phyloP scores from a whole-genome alignment of 2,113 vertebrate species.

The Pterocles gutturalis region DNA sequence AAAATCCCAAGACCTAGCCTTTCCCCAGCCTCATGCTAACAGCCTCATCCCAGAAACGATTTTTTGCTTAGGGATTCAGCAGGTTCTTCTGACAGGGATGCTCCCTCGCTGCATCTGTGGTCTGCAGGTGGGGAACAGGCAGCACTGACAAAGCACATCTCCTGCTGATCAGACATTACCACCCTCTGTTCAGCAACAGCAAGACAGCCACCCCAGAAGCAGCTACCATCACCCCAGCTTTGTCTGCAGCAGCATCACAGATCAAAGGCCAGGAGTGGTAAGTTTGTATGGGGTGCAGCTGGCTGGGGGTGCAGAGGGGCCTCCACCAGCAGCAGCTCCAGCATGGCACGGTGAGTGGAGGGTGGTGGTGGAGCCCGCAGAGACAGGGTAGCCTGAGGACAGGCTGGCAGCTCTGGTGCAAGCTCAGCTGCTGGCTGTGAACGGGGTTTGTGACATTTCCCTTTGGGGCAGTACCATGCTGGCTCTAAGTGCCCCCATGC shows the following conservation, averaged over 20 bases:
- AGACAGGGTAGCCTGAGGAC: background rate
- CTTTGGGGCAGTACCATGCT: too few relatives aligned
- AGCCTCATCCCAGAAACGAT: background rate
- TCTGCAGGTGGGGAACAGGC: background rate
- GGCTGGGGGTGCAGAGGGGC: too few relatives aligned
- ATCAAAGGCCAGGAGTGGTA: background rate
- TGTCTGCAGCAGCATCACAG: background rate
- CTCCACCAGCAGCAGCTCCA: background rate
- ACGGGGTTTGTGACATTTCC: background rate
- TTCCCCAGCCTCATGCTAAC: background rate
- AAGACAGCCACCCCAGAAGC: background rate
- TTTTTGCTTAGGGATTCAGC: background rate
- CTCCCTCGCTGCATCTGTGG: rapidly evolving
- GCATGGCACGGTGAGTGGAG: background rate
- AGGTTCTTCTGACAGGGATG: background rate
- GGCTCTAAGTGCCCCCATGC: background rate
- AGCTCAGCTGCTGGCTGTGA: background rate
- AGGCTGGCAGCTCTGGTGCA: background rate
- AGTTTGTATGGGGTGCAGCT: background rate
- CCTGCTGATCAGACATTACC: background rate
- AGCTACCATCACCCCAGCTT: background rate
- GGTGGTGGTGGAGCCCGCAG: background rate
- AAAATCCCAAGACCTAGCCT: background rate
- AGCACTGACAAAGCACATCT: background rate
- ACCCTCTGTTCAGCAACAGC: background rate